Conservation (phyloP, 1,140 invertebrate genomes). For the Bombus waltoni region DNA sequence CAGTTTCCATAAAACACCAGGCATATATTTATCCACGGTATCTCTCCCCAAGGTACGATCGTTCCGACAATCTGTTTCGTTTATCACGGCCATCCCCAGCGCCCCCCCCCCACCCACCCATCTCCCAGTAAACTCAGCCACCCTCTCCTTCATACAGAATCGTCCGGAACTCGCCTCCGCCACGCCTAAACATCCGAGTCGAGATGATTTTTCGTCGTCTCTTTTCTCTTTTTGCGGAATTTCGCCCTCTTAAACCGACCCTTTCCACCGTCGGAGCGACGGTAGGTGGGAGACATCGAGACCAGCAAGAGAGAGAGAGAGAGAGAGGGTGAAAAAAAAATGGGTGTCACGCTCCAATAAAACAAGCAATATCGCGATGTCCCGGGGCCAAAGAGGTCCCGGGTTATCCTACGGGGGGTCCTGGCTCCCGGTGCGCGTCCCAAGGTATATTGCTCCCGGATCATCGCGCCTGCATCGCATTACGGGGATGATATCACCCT, state of each 20-base stretch:
- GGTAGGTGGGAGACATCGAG: constrained; percentile 11
- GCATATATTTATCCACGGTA: constrained; percentile 56
- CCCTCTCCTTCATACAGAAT: neutral
- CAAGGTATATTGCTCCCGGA: constrained; percentile 77
- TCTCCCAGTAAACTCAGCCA: constrained; percentile 15
- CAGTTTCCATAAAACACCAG: constrained; percentile 59
- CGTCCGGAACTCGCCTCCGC: constrained; percentile 35
- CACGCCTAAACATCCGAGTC: constrained; percentile 64
- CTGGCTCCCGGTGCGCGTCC: constrained; percentile 45
- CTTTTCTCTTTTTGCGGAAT: neutral
- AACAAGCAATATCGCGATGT: constrained; percentile 78
- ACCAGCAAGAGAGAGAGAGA: too few species aligned
- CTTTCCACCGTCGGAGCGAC: neutral
- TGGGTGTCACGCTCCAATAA: constrained; percentile 78
- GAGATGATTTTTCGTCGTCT: constrained; percentile 50
- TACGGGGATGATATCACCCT: constrained; percentile 79
- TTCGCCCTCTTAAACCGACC: constrained; percentile 29
- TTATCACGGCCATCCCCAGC: constrained; percentile 38
- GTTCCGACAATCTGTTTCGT: constrained; percentile 64
- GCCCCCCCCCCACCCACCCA: neutral
- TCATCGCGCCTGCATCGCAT: constrained; percentile 79
- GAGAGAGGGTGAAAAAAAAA: constrained; percentile 49
- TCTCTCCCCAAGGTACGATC: constrained; percentile 41
- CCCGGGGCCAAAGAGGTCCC: constrained; percentile 69
- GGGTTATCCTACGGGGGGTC: constrained; percentile 60